Evolutionary conservation across 1,140 invertebrate genomes (phyloP).

Genomic region (Sinella curviseta): DNA sequence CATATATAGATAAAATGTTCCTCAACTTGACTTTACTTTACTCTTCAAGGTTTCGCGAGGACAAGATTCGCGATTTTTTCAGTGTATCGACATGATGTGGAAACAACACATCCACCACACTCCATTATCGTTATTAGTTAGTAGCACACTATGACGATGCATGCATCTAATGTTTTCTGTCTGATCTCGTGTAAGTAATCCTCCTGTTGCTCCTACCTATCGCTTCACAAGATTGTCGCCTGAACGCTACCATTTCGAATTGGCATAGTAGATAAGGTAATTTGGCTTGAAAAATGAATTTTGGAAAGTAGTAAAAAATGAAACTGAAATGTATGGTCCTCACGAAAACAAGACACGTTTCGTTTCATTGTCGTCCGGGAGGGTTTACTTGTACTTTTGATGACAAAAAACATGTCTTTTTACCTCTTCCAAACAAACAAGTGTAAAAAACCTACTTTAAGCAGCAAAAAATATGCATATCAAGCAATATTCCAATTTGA

Average conservation of each 20-base stretch:
- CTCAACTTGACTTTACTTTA: slow-evolving; percentile 6
- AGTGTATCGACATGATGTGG: neutral
- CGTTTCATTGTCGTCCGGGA: too few species aligned
- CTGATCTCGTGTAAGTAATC: neutral
- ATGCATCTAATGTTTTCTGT: neutral
- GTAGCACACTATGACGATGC: neutral
- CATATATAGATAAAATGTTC: neutral
- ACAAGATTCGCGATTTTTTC: neutral
- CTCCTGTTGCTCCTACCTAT: neutral
- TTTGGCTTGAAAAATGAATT: too few species aligned
- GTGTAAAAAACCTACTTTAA: too few species aligned
- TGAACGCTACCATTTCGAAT: too few species aligned
- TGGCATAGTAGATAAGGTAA: too few species aligned
- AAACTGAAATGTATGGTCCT: too few species aligned
- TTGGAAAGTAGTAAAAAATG: too few species aligned
- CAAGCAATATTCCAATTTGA: neutral
- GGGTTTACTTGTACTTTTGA: too few species aligned
- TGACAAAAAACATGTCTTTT: neutral
- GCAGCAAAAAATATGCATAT: too few species aligned
- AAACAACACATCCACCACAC: neutral
- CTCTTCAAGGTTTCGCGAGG: slow-evolving; percentile 1
- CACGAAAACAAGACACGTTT: too few species aligned
- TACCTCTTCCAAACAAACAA: neutral
- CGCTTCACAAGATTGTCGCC: too few species aligned
- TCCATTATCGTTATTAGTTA: neutral